A percentile compares a stretch with the other conserved stretches of the same genome.
phyloP scores from a whole-genome alignment of 2,113 vertebrate genomes.

The Cyprinus carpio region DNA sequence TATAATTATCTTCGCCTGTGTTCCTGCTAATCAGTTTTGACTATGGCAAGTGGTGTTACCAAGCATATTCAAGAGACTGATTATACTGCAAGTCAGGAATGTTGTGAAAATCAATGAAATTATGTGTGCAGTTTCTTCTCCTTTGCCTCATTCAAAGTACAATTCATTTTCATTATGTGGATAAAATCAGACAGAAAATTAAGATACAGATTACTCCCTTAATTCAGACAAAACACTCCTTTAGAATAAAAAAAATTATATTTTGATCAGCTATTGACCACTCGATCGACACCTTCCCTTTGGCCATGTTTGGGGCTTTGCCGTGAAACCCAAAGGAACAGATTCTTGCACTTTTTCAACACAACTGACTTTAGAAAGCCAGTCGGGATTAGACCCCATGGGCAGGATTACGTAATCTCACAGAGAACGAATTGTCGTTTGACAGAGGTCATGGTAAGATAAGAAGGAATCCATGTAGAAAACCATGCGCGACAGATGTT shows the following conservation, averaged over 20 bases:
- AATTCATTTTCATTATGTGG: background rate
- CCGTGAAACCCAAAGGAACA: background rate
- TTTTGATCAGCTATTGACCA: background rate
- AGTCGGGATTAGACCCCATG: constrained; percentile 4
- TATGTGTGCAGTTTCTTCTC: background rate
- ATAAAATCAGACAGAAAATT: background rate
- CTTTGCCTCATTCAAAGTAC: no score
- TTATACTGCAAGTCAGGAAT: background rate
- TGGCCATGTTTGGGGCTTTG: background rate
- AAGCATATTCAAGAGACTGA: background rate
- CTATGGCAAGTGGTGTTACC: no score
- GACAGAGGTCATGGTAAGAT: constrained; percentile 32
- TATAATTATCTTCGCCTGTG: no score
- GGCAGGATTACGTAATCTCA: constrained; percentile 43
- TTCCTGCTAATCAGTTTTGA: no score
- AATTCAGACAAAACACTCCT: background rate
- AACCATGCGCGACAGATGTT: constrained; percentile 19
- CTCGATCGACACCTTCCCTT: background rate
- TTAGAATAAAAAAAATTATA: no score
- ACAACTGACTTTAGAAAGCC: background rate
- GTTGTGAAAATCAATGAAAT: background rate
- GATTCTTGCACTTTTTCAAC: constrained; percentile 12
- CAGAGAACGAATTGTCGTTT: background rate
- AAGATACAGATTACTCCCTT: no score
- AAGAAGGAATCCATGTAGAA: constrained; percentile 31